A percentile compares a stretch with the other conserved stretches of the same genome.
phyloP scores from a whole-genome alignment of 2,888 invertebrate genomes.

The Aricia artaxerxes region DNA sequence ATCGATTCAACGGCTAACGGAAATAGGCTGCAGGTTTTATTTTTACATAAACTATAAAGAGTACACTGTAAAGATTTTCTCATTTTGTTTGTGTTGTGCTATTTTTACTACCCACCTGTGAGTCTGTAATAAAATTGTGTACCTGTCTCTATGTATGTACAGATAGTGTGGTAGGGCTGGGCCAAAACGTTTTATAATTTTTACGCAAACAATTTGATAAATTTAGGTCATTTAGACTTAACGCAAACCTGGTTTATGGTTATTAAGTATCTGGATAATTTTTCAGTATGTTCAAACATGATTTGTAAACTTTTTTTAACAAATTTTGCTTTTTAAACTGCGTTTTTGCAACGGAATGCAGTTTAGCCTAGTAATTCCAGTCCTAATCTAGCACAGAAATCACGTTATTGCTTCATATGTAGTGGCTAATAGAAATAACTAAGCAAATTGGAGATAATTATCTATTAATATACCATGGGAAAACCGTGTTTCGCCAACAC shows the following conservation, averaged over 20 bases:
- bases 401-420: background rate
- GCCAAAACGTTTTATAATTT: background rate
- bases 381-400: background rate
- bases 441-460: background rate
- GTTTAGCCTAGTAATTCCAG: background rate
- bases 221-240: too few relatives aligned
- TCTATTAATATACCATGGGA: background rate
- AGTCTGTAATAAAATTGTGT: background rate
- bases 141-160: background rate
- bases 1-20: background rate
- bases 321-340: background rate
- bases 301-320: too few relatives aligned
- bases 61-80: background rate
- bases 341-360: background rate
- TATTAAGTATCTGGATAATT: too few relatives aligned
- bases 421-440: background rate
- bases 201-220: too few relatives aligned
- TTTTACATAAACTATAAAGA: background rate
- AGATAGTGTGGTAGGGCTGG: background rate
- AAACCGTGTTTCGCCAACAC: background rate
- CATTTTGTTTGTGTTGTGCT: slow-evolving; percentile 1
- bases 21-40: background rate
- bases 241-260: too few relatives aligned
- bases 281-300: too few relatives aligned
- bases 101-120: slow-evolving; percentile 5